Conservation (phyloP, 2,888 invertebrate genomes). For the Acleris emargana region DNA sequence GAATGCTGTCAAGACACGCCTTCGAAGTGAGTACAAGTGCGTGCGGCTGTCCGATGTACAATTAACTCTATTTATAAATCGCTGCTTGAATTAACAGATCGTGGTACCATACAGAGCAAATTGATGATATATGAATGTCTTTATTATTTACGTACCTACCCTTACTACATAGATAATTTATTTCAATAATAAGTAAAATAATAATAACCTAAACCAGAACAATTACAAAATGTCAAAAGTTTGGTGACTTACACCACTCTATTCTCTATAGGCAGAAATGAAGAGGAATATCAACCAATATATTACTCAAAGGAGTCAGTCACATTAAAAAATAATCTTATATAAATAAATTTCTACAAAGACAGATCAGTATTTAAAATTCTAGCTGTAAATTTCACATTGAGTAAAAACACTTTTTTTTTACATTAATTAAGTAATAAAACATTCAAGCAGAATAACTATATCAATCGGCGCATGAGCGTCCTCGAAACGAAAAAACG, state of each 20-base stretch:
- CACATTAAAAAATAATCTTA: slow-evolving; percentile 28
- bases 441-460: slow-evolving; percentile 47
- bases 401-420: slow-evolving; percentile 46
- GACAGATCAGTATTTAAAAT: slow-evolving; percentile 14
- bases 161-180: slow-evolving; percentile 46
- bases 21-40: slow-evolving; percentile 9
- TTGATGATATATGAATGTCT: slow-evolving; percentile 26
- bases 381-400: slow-evolving; percentile 48
- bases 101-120: slow-evolving; percentile 42
- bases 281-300: slow-evolving; percentile 18
- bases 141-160: slow-evolving; percentile 48
- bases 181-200: slow-evolving; percentile 48
- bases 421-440: slow-evolving; percentile 42
- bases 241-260: slow-evolving; percentile 14
- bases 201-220: slow-evolving; percentile 56
- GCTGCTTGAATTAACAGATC: slow-evolving; percentile 13
- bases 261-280: slow-evolving; percentile 16
- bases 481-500: slow-evolving; percentile 62
- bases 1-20: slow-evolving; percentile 20
- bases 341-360: slow-evolving; percentile 3
- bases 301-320: slow-evolving; percentile 27
- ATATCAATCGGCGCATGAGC: slow-evolving; percentile 51
- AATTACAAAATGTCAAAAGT: slow-evolving; percentile 29
- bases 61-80: slow-evolving; percentile 8
- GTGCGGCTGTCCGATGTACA: slow-evolving; percentile 16